These are phyloP conservation scores for Esox masquinongy DNA, from an alignment of 2,797 vertebrate genomes.

Conservation along the genomic window DNA sequence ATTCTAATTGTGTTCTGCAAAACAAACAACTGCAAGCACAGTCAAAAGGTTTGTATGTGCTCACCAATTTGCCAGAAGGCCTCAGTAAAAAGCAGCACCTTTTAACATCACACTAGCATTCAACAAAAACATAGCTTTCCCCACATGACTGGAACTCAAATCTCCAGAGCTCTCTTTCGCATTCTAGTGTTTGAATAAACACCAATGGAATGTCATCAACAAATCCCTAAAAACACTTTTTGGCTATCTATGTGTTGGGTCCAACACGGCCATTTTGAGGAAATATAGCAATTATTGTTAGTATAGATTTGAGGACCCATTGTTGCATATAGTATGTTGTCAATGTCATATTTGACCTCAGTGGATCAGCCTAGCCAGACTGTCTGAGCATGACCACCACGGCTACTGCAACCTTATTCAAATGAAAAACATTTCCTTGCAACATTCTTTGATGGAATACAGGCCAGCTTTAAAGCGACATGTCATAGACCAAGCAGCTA, in stretches of 20 bases:
- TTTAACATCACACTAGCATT: not conserved
- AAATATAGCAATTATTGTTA: not conserved
- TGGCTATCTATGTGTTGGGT: not conserved
- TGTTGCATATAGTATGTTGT: not conserved
- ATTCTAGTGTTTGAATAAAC: not conserved
- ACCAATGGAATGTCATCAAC: not conserved
- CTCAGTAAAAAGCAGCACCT: conserved; percentile 6
- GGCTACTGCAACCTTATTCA: not conserved
- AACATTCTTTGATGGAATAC: not conserved
- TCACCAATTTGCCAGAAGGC: conserved; percentile 5
- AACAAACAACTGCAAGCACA: conserved; percentile 7
- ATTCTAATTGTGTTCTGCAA: conserved; percentile 8
- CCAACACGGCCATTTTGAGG: not conserved
- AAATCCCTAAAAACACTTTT: not conserved
- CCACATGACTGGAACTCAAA: not conserved
- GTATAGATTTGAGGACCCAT: not conserved
- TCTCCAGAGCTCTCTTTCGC: not conserved
- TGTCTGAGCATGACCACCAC: not conserved
- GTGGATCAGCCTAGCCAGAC: not conserved
- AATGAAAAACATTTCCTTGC: not conserved
- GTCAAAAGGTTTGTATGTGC: not conserved
- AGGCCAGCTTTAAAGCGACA: not conserved
- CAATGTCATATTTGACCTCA: conserved; percentile 10
- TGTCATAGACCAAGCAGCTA: not conserved
- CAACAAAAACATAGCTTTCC: not conserved